Percentiles rank a stretch among this genome's conserved stretches.
Conservation (phyloP, 2,113 vertebrate species). For the Sorex fumeus region DNA sequence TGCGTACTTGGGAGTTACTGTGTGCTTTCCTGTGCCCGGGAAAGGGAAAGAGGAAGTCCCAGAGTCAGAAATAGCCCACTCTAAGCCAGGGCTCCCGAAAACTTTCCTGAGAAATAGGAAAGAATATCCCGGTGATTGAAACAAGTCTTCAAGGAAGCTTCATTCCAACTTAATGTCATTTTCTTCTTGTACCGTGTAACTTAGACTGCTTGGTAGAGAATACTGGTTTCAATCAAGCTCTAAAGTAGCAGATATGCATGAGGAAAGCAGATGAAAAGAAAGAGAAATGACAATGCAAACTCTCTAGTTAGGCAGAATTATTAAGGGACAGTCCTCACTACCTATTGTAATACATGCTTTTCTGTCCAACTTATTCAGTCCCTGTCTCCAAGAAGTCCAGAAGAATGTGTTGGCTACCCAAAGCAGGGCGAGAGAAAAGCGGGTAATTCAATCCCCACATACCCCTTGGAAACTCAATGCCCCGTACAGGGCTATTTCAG, state of each 20-base stretch:
- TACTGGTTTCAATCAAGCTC: neutral
- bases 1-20: no score
- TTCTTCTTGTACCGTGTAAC: neutral
- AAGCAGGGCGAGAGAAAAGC: neutral
- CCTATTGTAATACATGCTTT: neutral
- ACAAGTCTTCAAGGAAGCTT: neutral
- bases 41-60: neutral
- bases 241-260: neutral
- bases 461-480: neutral
- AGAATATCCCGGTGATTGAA: neutral
- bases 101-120: neutral
- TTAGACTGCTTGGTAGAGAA: neutral
- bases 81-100: neutral
- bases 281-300: no score
- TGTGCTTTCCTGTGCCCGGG: no score
- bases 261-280: neutral
- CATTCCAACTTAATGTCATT: neutral
- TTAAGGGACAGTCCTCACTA: neutral
- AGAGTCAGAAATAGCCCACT: neutral
- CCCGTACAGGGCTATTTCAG: accelerated
- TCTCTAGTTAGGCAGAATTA: accelerated
- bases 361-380: neutral
- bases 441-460: neutral
- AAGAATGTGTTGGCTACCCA: neutral
- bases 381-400: neutral